Evolutionary conservation across 2,113 vertebrate genomes (phyloP), one percentile per base, ranked within the genome.

Genomic region (Gasterosteus aculeatus): DNA sequence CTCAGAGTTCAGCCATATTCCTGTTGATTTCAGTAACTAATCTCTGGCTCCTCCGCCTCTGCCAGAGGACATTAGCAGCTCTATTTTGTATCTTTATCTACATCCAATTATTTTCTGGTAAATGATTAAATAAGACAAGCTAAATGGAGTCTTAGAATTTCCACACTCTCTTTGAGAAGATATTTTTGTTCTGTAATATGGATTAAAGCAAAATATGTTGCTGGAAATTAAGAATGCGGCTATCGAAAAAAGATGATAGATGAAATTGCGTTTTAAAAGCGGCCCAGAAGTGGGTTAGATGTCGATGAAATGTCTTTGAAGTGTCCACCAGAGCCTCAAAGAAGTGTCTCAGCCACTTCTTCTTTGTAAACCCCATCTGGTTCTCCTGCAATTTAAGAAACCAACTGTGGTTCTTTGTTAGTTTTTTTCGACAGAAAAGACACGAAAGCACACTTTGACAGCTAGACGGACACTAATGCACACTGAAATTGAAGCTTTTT

Each of bases 1-100:
- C 9, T 0, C 29, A 39, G 72, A 90, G 90, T 91, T 90, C 86
- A 90, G 69, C 7, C 68, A 35, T 35, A 39, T 61, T 76, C 63
- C 3, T 75, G 78, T 39, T 80, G 66, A 77, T 65, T 87, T 75
- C 56, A 53, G 46, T 26, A 1, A 26, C 77, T 83, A 58, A 80
- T 86, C 76, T 44, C 41, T 38, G 33, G 33, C 59, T 77, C 63
- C 39, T 81, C 67, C 66, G 73, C 60, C 35, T 85, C 68, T 78
- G 69, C 81, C 70, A 41, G 54, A 67, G 57, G 69, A 82, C 41
- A 77, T 67, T 19, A 67, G 46, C 19, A 64, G 69, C 39, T 61
- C 14, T 59, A 44, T 54, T 15, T 18, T 82, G 72, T 58, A 68
- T 84, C 57, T 63, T 75, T 59, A 56, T 76, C 59, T 67, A 41